Evolutionary conservation across 2,113 vertebrate genomes (phyloP).

Genomic region (Taxidea taxus): DNA sequence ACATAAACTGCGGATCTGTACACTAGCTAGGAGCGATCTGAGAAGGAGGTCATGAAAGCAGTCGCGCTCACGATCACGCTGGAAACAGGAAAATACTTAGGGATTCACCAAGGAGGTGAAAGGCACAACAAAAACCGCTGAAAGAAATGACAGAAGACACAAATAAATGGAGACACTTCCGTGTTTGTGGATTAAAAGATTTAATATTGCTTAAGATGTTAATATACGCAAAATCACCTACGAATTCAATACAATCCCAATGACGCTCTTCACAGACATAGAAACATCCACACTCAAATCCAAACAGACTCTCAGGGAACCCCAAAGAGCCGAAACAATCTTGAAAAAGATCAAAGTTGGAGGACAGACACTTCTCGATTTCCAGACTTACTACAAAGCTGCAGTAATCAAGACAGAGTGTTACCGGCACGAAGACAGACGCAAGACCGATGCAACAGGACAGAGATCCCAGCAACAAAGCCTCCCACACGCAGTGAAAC

Average conservation of each 20-base stretch:
- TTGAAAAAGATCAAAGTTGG: background rate
- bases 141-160: background rate
- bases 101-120: background rate
- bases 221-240: background rate
- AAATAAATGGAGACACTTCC: background rate
- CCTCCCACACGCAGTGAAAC: background rate
- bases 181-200: background rate
- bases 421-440: background rate
- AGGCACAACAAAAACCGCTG: background rate
- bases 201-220: background rate
- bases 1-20: background rate
- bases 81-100: background rate
- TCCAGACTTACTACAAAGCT: background rate
- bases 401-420: background rate
- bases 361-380: background rate
- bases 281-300: background rate
- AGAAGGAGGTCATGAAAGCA: background rate
- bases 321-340: background rate
- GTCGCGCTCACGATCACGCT: background rate
- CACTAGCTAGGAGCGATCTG: background rate
- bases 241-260: background rate
- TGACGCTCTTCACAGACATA: background rate
- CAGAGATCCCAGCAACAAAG: background rate
- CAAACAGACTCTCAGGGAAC: background rate
- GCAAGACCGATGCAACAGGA: background rate